These are phyloP conservation scores for Myopa tessellatipennis DNA, from an alignment of 2,888 invertebrate genomes.

Conservation along the genomic window DNA sequence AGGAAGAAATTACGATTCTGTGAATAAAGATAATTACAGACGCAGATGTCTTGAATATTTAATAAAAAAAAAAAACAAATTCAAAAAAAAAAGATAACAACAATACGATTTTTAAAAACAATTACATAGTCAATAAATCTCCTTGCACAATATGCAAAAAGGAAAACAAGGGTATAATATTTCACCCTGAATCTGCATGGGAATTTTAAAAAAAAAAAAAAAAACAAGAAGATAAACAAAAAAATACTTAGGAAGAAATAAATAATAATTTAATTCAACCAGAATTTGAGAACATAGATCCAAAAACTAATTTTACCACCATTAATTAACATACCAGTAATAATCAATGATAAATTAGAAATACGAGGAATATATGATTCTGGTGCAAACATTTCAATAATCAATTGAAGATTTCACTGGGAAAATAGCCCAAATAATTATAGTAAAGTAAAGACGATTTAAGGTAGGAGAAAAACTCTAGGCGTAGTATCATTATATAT, in stretches of 20 bases:
- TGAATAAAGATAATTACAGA: too few relatives aligned
- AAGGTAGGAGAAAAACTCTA: background rate
- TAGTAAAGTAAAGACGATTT: background rate
- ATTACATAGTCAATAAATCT: too few relatives aligned
- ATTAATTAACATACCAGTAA: background rate
- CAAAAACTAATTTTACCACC: too few relatives aligned
- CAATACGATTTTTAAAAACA: background rate
- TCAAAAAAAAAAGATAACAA: background rate
- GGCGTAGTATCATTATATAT: background rate
- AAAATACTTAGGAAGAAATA: too few relatives aligned
- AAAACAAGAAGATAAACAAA: too few relatives aligned
- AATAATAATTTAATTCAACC: too few relatives aligned
- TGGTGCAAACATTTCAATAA: background rate
- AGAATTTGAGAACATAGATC: too few relatives aligned
- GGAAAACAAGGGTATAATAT: too few relatives aligned
- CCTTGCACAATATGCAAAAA: too few relatives aligned
- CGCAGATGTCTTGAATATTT: slow-evolving; percentile 39
- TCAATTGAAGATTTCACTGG: background rate
- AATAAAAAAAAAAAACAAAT: background rate
- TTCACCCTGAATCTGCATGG: too few relatives aligned
- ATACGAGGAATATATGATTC: background rate
- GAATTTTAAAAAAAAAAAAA: too few relatives aligned
- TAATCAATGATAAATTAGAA: background rate
- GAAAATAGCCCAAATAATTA: background rate
- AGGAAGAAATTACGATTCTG: too few relatives aligned